Evolutionary conservation across 2,113 vertebrate genomes (phyloP), one percentile per base, ranked within the genome.

Genomic region (Amblyornis subalaris): DNA sequence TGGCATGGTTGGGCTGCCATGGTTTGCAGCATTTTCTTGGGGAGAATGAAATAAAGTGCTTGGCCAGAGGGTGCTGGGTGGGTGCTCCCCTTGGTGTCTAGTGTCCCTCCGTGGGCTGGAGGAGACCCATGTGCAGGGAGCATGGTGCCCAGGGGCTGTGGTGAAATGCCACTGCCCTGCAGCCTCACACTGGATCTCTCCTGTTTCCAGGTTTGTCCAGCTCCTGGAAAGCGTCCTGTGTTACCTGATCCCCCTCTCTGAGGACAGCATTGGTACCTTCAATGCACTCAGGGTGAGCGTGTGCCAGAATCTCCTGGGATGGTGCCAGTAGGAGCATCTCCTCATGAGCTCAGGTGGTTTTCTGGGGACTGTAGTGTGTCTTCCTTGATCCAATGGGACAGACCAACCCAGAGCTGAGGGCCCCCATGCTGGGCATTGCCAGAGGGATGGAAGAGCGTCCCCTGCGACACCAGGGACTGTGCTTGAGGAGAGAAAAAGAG

Each of bases 251-350:
- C 99, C 99, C 5, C 97, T 98, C 72, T 98, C 98, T 20, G 99
- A 99, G 89, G 98, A 99, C 93, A 98, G 98, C 22, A 88, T 98
- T 0, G 98, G 98, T 20, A 99, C 99, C 72, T 99, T 99, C 95
- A 98, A 85, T 93, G 98, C 98, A n/a, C 98, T 99, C 94, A 99
- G 99, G 98, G 99, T 99, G 70, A 98, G 98, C 0, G 0, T 60
- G 69, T 35, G 22, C 45, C 1, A 2, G 77, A 33, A 3, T 64
- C 15, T 13, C 29, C 14, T 36, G 45, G 26, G 33, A 28, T 57
- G 38, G 21, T 69, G 33, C 55, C 1, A 1, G 20, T 10, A 28
- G 22, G 19, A 75, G 4, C 19, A 36, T 45, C 42, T 57, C 3
- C 3, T 66, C 24, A 8, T 0, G 1, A 60, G 36, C 40, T 86